phyloP scores from a whole-genome alignment of 2,888 invertebrate genomes.

The Coenonympha glycerion region DNA sequence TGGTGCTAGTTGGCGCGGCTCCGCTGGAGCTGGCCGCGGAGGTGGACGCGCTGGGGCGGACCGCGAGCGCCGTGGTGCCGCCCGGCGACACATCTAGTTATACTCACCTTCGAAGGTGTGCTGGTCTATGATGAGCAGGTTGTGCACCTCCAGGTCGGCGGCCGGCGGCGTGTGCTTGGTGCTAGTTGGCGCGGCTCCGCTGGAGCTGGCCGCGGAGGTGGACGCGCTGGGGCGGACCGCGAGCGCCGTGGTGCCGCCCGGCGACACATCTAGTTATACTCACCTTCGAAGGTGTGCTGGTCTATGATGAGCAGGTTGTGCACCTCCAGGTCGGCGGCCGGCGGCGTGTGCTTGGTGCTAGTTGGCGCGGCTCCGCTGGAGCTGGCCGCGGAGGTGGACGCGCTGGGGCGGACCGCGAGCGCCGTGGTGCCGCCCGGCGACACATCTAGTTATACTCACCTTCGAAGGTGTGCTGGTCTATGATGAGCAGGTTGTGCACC shows the following conservation, averaged over 20 bases:
- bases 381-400: conserved; percentile 48
- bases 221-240: conserved; percentile 55
- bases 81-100: conserved; percentile 84
- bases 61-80: conserved; percentile 44
- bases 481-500: conserved; percentile 90
- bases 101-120: conserved; percentile 98
- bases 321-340: conserved; percentile 92
- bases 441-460: conserved; percentile 81
- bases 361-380: conserved; percentile 49
- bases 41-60: conserved; percentile 53
- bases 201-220: conserved; percentile 51
- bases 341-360: conserved; percentile 78
- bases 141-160: conserved; percentile 94
- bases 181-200: conserved; percentile 61
- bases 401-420: conserved; percentile 55
- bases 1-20: conserved; percentile 72
- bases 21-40: conserved; percentile 53
- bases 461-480: conserved; percentile 98
- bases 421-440: conserved; percentile 66
- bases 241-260: conserved; percentile 53
- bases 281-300: conserved; percentile 96
- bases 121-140: conserved; percentile 93
- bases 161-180: conserved; percentile 80
- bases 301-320: conserved; percentile 94
- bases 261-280: conserved; percentile 82